These are phyloP conservation scores for Orchestes rusci DNA, from an alignment of 2,888 invertebrate species.

Conservation along the genomic window DNA sequence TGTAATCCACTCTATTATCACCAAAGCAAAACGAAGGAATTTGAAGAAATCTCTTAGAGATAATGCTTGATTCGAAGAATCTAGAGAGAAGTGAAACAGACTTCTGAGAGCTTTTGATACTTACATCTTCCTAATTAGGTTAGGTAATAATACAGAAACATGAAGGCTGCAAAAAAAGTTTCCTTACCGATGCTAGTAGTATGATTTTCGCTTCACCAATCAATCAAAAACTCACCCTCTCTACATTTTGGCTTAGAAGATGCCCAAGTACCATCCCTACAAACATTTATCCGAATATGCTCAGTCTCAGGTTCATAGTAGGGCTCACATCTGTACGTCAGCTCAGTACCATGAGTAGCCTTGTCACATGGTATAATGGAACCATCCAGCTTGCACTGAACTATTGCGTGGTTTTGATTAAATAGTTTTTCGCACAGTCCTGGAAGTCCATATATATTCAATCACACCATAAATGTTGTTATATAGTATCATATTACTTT, in stretches of 20 bases:
- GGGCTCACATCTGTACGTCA: constrained; percentile 29
- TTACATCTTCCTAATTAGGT: no score
- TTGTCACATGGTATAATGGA: constrained; percentile 27
- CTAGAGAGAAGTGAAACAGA: no score
- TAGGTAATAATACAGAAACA: no score
- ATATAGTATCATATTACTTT: constrained; percentile 23
- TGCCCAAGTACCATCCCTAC: constrained; percentile 32
- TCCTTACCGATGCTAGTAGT: no score
- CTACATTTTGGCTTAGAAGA: constrained; percentile 29
- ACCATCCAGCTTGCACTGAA: constrained; percentile 25
- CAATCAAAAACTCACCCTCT: no score
- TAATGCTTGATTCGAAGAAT: no score
- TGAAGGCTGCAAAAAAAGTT: no score
- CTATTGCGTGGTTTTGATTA: constrained; percentile 19
- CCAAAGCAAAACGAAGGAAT: no score
- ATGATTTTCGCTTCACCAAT: no score
- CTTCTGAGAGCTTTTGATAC: no score
- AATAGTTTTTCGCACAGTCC: constrained; percentile 27
- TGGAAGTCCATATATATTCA: constrained; percentile 11
- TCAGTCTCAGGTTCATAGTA: constrained; percentile 30
- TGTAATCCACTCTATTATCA: no score
- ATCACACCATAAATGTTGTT: neutral
- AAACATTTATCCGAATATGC: constrained; percentile 15
- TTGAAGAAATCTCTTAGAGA: no score
- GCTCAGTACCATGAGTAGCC: constrained; percentile 30